These are phyloP conservation scores for Encarsia formosa DNA, from an alignment of 2,888 invertebrate species.

Conservation along the genomic window DNA sequence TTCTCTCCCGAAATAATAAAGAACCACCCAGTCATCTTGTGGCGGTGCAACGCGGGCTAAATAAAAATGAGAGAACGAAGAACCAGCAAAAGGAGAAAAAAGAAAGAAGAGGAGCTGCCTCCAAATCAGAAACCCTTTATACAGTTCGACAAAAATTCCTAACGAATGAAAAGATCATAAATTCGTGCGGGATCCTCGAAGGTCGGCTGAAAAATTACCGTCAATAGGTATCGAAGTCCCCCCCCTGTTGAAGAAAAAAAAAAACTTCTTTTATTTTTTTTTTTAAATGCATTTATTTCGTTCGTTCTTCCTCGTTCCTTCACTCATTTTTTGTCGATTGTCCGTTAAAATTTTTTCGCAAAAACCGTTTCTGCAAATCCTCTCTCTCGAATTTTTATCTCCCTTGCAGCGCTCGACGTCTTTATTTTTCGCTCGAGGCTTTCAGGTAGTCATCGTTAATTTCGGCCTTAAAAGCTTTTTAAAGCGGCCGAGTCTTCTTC, in stretches of 20 bases:
- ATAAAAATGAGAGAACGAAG: too few species aligned
- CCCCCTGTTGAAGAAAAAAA: neutral
- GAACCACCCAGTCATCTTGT: neutral
- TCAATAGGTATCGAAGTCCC: neutral
- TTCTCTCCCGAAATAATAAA: neutral
- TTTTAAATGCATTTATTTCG: neutral
- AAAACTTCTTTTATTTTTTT: neutral
- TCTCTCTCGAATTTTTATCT: slow-evolving; percentile 9
- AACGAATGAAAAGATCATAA: slow-evolving; percentile 9
- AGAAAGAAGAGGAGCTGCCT: neutral
- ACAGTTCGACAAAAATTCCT: too few species aligned
- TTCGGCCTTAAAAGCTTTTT: slow-evolving; percentile 18
- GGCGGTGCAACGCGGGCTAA: too few species aligned
- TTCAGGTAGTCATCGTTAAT: slow-evolving; percentile 21
- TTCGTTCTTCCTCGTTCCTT: neutral
- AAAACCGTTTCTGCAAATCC: neutral
- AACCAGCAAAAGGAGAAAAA: neutral
- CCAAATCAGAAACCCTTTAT: too few species aligned
- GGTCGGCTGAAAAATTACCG: slow-evolving; percentile 3
- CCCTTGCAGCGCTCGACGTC: slow-evolving; percentile 14
- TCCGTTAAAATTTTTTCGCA: neutral
- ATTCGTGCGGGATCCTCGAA: slow-evolving; percentile 12
- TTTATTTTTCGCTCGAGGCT: slow-evolving; percentile 20
- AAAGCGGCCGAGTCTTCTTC: too few species aligned
- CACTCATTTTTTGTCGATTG: neutral